phyloP scores from a whole-genome alignment of 2,113 vertebrate genomes.

The Barnardius zonarius region DNA sequence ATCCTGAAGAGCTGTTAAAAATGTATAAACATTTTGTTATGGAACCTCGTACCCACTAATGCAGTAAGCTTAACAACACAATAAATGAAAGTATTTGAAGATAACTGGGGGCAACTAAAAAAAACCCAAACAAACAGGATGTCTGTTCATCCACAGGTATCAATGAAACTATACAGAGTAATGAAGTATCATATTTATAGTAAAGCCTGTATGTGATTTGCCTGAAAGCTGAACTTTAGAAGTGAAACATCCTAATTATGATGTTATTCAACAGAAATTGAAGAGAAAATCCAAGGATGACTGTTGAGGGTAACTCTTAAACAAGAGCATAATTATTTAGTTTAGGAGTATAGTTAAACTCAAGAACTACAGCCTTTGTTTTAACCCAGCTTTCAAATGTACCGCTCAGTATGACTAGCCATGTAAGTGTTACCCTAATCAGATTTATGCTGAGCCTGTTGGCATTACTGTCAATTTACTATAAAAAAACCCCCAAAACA shows the following conservation, averaged over 20 bases:
- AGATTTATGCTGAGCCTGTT: background rate
- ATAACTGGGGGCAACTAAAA: background rate
- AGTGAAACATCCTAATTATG: background rate
- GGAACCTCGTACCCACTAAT: background rate
- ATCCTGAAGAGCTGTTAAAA: background rate
- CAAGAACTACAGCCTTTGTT: background rate
- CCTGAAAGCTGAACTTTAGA: background rate
- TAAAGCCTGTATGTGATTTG: background rate
- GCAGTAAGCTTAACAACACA: background rate
- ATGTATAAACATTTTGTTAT: background rate
- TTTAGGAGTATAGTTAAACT: background rate
- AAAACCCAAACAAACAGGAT: background rate
- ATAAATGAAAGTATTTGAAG: background rate
- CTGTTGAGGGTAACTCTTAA: background rate
- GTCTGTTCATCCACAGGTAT: background rate
- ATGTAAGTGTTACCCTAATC: accelerated
- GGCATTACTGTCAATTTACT: background rate
- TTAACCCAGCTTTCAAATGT: background rate
- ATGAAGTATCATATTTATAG: background rate
- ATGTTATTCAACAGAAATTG: background rate
- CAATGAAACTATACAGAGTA: background rate
- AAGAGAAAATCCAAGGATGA: background rate
- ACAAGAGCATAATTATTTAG: background rate
- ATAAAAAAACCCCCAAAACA: background rate
- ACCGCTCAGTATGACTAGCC: background rate